Evolutionary conservation across 1,140 invertebrate species (phyloP), one percentile per base, ranked within the genome.

Genomic region (Pristionchus pacificus): DNA sequence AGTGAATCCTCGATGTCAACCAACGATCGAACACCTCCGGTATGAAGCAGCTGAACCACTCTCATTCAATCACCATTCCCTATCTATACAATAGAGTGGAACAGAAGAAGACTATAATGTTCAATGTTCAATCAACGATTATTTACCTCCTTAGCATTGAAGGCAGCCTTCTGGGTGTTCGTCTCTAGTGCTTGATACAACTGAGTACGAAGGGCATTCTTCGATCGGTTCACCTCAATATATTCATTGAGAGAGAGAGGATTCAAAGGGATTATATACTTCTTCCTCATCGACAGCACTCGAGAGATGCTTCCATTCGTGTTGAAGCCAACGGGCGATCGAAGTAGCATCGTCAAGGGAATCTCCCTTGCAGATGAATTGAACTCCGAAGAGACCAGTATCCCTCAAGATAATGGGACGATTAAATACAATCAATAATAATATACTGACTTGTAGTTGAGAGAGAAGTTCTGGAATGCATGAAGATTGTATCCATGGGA

Each of bases 391-490:
- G 0, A 99, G 88, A 55, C 95, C 96, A 68, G 95, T 99, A 83
- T 98, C 95, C 59, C 71, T 73, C n/a, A n/a, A n/a, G n/a, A n/a
- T n/a, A 27, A 24, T 33, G 60, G 60, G 24, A 31, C 30, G 19
- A 60, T 3, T 60, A 1, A 66, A 24, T 60, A 14, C 0, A 57
- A 24, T 6, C 19, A 0, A 2, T 6, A 66, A 33, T 27, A 38
- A 27, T 60, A 25, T 31, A 62, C 10, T 27, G 30, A 73, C 84
- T 96, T 96, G 86, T 99, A 99, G 86, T 94, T 98, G 14, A 96
- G 98, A 84, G 98, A 98, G 87, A 99, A 99, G 38, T 93, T 93
- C 85, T 98, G 95, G 87, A 93, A 99, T 81, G 91, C 93, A 84
- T 97, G 93, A 25, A 83, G 62, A 13, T 69, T 77, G 27, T 74